phyloP scores from a whole-genome alignment of 1,140 invertebrate genomes.

The Phymorhynchus buccinoides region DNA sequence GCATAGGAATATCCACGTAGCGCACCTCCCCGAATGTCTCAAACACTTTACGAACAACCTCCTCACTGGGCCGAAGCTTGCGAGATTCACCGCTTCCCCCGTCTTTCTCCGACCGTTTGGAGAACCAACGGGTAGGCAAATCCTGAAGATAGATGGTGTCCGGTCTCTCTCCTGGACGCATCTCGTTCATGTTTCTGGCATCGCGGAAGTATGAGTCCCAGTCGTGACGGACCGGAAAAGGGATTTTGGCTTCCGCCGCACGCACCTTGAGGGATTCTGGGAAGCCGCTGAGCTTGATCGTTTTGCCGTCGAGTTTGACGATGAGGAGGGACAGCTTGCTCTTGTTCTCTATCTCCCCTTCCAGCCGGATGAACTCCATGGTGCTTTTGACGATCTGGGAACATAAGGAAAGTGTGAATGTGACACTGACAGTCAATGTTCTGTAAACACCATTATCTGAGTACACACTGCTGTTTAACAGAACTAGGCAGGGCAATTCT shows the following conservation, averaged over 20 bases:
- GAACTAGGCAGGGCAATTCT: too few species aligned
- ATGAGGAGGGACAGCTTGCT: slow-evolving; percentile 79
- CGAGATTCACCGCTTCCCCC: slow-evolving; percentile 52
- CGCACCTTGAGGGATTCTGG: slow-evolving; percentile 84
- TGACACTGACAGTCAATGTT: too few species aligned
- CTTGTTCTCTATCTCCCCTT: slow-evolving; percentile 89
- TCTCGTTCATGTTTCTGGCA: slow-evolving; percentile 95
- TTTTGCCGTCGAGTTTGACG: slow-evolving; percentile 81
- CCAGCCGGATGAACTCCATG: slow-evolving; percentile 91
- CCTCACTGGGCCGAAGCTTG: slow-evolving; percentile 67
- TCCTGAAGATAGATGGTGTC: slow-evolving; percentile 89
- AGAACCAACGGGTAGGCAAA: slow-evolving; percentile 76
- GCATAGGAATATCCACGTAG: slow-evolving; percentile 88
- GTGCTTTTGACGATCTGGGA: slow-evolving; percentile 85
- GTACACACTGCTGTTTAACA: too few species aligned
- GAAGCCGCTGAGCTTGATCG: slow-evolving; percentile 87
- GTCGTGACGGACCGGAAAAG: slow-evolving; percentile 89
- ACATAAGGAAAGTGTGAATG: not conserved
- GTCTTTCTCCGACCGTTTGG: slow-evolving; percentile 51
- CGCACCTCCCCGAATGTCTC: slow-evolving; percentile 89
- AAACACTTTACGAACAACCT: slow-evolving; percentile 79
- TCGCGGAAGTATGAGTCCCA: slow-evolving; percentile 98
- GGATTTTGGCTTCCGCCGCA: slow-evolving; percentile 86
- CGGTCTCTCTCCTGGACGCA: slow-evolving; percentile 94
- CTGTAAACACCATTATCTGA: too few species aligned